These are phyloP conservation scores for Hydroisotoma schaefferi DNA, from an alignment of 2,888 invertebrate species.

Conservation along the genomic window DNA sequence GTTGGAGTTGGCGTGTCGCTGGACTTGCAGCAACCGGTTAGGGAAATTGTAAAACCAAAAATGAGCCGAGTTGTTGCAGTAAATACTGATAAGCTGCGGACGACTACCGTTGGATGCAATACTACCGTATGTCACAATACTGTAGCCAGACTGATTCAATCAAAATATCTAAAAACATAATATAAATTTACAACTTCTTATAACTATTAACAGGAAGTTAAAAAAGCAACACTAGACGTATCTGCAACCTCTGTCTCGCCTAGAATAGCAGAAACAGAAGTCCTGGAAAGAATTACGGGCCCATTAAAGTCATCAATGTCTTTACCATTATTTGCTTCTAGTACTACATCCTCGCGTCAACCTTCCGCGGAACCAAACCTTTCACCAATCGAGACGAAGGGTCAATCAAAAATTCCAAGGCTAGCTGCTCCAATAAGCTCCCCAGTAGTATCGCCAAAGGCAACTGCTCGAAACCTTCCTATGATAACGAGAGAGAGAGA, in stretches of 20 bases:
- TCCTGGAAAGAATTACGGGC: background rate
- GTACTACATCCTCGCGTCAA: background rate
- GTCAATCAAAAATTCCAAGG: conserved; percentile 37
- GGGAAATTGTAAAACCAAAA: conserved; percentile 6
- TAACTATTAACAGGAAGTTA: background rate
- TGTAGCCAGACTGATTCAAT: background rate
- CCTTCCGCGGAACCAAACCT: too few relatives aligned
- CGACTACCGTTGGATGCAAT: conserved; percentile 25
- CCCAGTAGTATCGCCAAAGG: conserved; percentile 20
- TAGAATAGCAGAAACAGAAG: background rate
- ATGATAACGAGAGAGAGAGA: conserved; percentile 8
- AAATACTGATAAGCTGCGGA: conserved; percentile 25
- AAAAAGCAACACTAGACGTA: background rate
- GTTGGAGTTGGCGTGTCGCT: conserved; percentile 26
- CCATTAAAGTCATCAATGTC: background rate
- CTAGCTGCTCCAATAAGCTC: conserved; percentile 32
- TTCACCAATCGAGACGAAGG: conserved; percentile 19
- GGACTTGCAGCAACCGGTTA: background rate
- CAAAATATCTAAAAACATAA: background rate
- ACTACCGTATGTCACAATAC: conserved; percentile 8
- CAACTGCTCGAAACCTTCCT: conserved; percentile 8
- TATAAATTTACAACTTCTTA: background rate
- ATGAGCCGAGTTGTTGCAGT: conserved; percentile 18
- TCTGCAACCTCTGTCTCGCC: background rate
- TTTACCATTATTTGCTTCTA: background rate